A percentile compares a stretch with the other conserved stretches of the same genome.
These are phyloP conservation scores for Ostrea denselamellosa DNA, from an alignment of 1,140 invertebrate species.

Conservation along the genomic window DNA sequence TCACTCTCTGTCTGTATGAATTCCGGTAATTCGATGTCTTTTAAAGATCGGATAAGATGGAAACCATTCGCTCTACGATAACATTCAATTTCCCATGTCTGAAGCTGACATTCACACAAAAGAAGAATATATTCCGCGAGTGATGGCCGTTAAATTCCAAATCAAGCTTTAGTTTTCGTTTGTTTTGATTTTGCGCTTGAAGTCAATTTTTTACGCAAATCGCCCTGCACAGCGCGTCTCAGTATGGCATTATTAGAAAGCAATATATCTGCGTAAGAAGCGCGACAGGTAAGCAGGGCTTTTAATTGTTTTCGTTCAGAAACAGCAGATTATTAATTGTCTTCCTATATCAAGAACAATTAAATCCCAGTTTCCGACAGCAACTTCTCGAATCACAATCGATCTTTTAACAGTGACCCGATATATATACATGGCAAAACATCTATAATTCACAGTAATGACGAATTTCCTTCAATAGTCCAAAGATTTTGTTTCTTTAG, in stretches of 20 bases:
- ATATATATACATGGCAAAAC: neutral
- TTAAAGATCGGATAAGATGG: neutral
- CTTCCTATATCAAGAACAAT: conserved; percentile 27
- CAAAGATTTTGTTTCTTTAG: neutral
- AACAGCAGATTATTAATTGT: conserved; percentile 15
- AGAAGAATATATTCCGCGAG: neutral
- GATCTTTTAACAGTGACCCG: neutral
- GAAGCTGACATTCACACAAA: neutral
- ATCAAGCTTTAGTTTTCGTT: too few species aligned
- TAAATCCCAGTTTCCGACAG: neutral
- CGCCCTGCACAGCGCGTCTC: neutral
- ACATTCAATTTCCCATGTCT: conserved; percentile 9
- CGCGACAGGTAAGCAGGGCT: neutral
- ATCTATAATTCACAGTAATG: neutral
- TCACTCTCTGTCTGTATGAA: neutral
- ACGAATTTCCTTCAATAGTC: neutral
- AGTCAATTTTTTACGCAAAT: conserved; percentile 11
- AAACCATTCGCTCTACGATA: neutral
- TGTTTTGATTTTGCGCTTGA: neutral
- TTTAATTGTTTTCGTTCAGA: conserved; percentile 5
- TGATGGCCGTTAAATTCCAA: conserved; percentile 3
- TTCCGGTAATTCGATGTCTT: conserved; percentile 19
- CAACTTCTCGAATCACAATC: neutral
- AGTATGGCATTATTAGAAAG: neutral
- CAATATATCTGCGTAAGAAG: neutral